Percentiles rank a stretch among this genome's conserved stretches.
These are phyloP conservation scores for Xylota segnis DNA, from an alignment of 2,888 invertebrate species.

Conservation along the genomic window DNA sequence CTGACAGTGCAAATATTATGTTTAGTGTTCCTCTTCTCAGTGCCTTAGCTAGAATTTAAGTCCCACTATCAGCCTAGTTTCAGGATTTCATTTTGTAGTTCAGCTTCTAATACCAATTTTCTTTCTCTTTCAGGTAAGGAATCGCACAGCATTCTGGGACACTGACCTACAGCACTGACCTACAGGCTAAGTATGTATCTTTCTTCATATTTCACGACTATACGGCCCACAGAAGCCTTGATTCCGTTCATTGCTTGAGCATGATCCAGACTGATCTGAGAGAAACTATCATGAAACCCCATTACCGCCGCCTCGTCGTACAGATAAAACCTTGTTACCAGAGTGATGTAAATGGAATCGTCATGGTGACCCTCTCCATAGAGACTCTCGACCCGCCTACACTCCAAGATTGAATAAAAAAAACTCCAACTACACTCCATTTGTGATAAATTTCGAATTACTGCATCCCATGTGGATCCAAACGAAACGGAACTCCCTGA, in stretches of 20 bases:
- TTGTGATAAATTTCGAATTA: slow-evolving; percentile 56
- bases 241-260: too few species aligned
- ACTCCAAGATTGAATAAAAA: not conserved
- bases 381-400: slow-evolving; percentile 1
- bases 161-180: too few species aligned
- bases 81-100: too few species aligned
- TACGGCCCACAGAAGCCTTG: too few species aligned
- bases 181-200: too few species aligned
- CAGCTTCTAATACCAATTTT: not conserved
- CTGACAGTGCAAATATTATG: too few species aligned
- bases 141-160: not conserved
- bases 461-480: slow-evolving; percentile 12
- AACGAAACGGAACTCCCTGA: slow-evolving; percentile 20
- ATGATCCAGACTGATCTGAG: too few species aligned
- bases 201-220: too few species aligned
- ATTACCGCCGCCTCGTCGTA: not conserved
- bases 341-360: not conserved
- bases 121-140: slow-evolving; percentile 12
- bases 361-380: not conserved
- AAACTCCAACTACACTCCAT: slow-evolving; percentile 27
- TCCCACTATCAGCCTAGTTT: too few species aligned
- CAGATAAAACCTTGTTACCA: not conserved
- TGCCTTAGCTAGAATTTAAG: too few species aligned
- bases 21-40: too few species aligned
- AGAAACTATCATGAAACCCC: not conserved